Conservation (phyloP, 2,888 invertebrate species). For the Acheta domesticus region DNA sequence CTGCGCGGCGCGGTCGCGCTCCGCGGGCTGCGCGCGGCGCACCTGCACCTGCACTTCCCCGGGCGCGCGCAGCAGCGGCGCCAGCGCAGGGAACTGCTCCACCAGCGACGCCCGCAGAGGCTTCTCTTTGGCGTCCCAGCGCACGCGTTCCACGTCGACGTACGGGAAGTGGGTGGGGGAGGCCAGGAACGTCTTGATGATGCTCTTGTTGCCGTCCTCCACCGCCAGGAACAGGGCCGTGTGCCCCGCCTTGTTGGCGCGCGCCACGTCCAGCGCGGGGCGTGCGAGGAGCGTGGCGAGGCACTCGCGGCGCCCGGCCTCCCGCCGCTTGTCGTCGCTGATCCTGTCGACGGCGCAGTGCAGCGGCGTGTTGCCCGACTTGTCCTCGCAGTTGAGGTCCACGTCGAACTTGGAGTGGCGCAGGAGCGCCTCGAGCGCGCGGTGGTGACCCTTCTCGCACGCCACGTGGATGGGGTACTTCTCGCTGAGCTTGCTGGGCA, state of each 20-base stretch:
- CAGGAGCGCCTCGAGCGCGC: background rate
- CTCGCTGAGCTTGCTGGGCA: background rate
- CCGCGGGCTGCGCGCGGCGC: too few species aligned
- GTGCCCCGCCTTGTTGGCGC: too few species aligned
- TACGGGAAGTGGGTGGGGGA: too few species aligned
- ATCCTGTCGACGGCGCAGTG: background rate
- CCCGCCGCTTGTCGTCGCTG: background rate
- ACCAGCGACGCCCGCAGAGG: background rate
- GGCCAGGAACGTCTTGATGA: too few species aligned
- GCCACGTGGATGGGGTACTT: slow-evolving; percentile 22
- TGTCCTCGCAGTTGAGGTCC: background rate
- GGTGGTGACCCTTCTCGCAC: slow-evolving; percentile 12
- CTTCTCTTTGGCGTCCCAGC: background rate
- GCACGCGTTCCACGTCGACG: background rate
- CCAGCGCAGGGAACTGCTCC: background rate
- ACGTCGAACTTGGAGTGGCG: background rate
- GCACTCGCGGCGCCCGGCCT: background rate
- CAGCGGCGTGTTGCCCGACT: background rate
- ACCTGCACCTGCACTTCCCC: too few species aligned
- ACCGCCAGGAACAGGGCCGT: background rate
- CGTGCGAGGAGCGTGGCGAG: background rate
- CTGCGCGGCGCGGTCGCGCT: too few species aligned
- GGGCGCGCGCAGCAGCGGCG: too few species aligned
- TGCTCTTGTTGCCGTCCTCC: background rate
- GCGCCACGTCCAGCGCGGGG: too few species aligned